Conservation (phyloP, 1,140 invertebrate genomes). For the Procambarus virginalis region DNA sequence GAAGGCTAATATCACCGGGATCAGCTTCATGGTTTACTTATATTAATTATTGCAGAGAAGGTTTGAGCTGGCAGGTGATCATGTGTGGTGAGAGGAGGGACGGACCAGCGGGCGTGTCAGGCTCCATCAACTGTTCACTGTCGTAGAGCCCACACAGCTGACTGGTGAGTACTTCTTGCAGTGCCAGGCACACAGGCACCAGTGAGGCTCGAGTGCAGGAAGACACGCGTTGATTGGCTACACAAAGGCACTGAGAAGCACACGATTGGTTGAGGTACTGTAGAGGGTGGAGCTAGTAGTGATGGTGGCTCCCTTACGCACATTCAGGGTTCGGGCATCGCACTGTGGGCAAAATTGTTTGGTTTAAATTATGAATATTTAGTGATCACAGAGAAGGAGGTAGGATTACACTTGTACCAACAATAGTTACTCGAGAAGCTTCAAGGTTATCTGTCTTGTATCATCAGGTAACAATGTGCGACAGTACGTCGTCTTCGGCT, state of each 20-base stretch:
- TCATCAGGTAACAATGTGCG: no score
- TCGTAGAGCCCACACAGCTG: not conserved
- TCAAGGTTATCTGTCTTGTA: no score
- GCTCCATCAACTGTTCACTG: not conserved
- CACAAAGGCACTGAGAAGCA: slow-evolving; percentile 27
- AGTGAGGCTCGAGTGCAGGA: not conserved
- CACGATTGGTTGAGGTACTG: slow-evolving; percentile 62
- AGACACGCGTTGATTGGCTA: not conserved
- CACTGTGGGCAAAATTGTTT: slow-evolving; percentile 25
- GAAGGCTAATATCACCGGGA: not conserved
- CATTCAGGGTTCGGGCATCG: slow-evolving; percentile 58
- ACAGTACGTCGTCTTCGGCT: no score
- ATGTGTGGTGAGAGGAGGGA: not conserved
- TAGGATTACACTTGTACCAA: no score
- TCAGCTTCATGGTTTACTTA: not conserved
- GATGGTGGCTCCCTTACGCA: slow-evolving; percentile 7
- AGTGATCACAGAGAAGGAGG: no score
- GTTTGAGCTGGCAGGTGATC: not conserved
- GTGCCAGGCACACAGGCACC: not conserved
- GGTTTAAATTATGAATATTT: no score
- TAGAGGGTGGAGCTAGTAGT: slow-evolving; percentile 2
- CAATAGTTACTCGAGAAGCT: no score
- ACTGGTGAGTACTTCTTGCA: not conserved
- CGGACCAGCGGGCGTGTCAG: not conserved
- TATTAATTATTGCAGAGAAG: not conserved